These are phyloP conservation scores for Acanthopleura granulata DNA, from an alignment of 2,888 invertebrate species.

Conservation along the genomic window DNA sequence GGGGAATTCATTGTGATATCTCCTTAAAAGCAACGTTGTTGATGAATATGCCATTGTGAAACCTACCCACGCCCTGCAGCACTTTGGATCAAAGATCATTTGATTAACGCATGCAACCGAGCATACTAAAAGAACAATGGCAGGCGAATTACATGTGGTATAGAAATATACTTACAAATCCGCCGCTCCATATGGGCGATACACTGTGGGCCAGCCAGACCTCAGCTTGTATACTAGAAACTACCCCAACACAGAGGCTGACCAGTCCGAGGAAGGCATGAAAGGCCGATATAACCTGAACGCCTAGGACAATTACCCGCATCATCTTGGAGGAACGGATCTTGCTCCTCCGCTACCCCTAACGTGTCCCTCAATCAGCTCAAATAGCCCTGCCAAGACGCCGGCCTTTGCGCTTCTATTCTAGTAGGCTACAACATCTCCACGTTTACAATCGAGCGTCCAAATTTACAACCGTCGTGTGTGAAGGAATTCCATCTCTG, in stretches of 20 bases:
- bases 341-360: conserved; percentile 50
- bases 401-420: conserved; percentile 65
- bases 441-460: too few species aligned
- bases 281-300: conserved; percentile 60
- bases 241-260: conserved; percentile 64
- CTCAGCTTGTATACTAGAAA: conserved; percentile 65
- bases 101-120: too few species aligned
- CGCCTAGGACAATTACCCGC: conserved; percentile 58
- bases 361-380: conserved; percentile 78
- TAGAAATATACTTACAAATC: conserved; percentile 62
- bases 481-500: too few species aligned
- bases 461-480: too few species aligned
- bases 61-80: too few species aligned
- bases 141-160: too few species aligned
- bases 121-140: too few species aligned
- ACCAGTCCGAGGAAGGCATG: conserved; percentile 64
- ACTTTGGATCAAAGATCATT: too few species aligned
- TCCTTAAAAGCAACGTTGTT: too few species aligned
- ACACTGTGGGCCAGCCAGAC: conserved; percentile 70
- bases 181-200: conserved; percentile 70
- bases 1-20: too few species aligned
- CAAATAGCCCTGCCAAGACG: conserved; percentile 93
- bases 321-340: conserved; percentile 38
- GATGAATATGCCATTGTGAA: too few species aligned
- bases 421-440: too few species aligned